Base-by-base conservation (phyloP, 2,888 invertebrate species). In the Eupithecia centaureata region DNA sequence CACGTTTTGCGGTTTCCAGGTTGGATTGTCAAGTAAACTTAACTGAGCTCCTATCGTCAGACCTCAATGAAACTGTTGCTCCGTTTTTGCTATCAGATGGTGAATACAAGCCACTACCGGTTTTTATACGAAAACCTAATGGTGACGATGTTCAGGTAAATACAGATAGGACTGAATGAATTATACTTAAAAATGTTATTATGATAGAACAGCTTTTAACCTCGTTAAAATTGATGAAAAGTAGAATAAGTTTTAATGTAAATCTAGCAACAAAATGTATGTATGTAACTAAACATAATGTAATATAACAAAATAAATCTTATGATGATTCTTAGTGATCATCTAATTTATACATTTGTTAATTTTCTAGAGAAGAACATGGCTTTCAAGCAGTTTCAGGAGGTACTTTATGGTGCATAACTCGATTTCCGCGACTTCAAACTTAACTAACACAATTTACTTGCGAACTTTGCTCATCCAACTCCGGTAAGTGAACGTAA, bases 91-190 rank as follows among this genome's bases (percentile, higher is more conserved):
- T 77, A 38, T 71, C 71, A 5, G 78, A 82, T 67, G 84, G 78
- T 5, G 79, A 80, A 18, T 81, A 83, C 2, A 79, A 75, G 42
- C 82, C 87, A 8, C 60, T 92, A 25, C 85, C 89, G 0, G 80
- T 91, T 10, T 72, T 73, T 4, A 67, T 89, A 27, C 73, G 76
- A 18, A 88, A 86, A 75, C 84, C 89, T 1, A 82, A 76, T 63
- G 89, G 87, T 1, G 72, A 82, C 65, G 75, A 76, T 63, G 81
- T 89, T 3, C 82, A 88, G 87, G 91, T 88, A 82, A 68, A 64
- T 2, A 30, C 10, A 18, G 47, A 4, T 47, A 15, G 3, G 38
- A 3, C n/a, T n/a, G n/a, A n/a, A n/a, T n/a, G n/a, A n/a, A n/a
- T n/a, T n/a, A n/a, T n/a, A n/a, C n/a, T n/a, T n/a, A n/a, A n/a